Conservation (phyloP, 2,888 invertebrate genomes). For the Ormyrus nitidulus region DNA sequence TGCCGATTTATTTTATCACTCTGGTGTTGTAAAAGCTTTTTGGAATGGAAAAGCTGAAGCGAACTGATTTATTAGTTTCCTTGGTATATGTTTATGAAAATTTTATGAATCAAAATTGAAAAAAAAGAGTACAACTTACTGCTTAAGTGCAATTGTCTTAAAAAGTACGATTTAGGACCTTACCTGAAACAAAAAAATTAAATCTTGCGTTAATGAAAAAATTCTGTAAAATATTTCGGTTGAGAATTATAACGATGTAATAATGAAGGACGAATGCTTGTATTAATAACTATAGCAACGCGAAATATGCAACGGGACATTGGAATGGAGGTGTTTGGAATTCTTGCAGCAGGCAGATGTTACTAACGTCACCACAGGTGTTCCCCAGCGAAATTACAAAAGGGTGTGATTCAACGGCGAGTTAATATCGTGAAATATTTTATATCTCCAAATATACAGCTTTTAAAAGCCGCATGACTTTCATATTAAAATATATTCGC, state of each 20-base stretch:
- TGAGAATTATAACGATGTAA: background rate
- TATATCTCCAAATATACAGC: background rate
- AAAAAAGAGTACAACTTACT: conserved; percentile 10
- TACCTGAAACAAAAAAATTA: conserved; percentile 31
- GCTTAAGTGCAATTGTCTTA: background rate
- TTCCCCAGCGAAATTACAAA: background rate
- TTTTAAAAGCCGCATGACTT: background rate
- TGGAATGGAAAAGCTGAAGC: too few species aligned
- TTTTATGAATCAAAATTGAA: conserved; percentile 2
- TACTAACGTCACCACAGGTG: conserved; percentile 12
- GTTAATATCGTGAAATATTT: conserved; percentile 21
- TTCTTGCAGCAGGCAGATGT: background rate
- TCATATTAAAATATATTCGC: background rate
- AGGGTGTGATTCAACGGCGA: background rate
- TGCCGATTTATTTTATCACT: too few species aligned
- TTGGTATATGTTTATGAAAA: background rate
- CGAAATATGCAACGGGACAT: conserved; percentile 10
- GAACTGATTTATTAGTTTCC: conserved; percentile 3
- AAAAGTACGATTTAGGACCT: background rate
- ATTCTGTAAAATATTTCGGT: background rate
- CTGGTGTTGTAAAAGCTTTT: too few species aligned
- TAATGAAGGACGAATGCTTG: background rate
- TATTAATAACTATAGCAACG: conserved; percentile 25
- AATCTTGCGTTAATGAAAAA: conserved; percentile 1
- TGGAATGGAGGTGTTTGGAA: conserved; percentile 6